Percentiles rank a stretch among this genome's conserved stretches.
phyloP scores from a whole-genome alignment of 2,797 vertebrate species.

The Sebastolobus altivelis region DNA sequence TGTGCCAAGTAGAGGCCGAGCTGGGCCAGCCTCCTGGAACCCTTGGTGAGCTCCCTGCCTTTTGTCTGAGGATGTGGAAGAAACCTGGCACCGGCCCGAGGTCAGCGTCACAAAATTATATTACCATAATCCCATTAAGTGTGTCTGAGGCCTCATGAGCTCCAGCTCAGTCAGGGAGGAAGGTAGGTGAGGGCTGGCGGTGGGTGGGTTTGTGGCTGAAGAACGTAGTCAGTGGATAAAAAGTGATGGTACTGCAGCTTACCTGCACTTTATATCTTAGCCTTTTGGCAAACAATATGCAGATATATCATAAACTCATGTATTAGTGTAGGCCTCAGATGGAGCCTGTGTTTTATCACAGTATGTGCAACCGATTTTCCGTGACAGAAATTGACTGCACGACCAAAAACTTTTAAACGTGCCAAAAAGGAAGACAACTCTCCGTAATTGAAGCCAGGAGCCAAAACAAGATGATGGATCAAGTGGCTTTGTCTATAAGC shows the following conservation, averaged over 20 bases:
- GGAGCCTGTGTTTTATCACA: slow-evolving; percentile 11
- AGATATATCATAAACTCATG: neutral
- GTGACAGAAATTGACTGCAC: neutral
- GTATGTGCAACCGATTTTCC: slow-evolving; percentile 8
- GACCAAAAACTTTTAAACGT: slow-evolving; percentile 1
- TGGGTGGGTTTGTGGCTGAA: slow-evolving; percentile 46
- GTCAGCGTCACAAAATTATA: slow-evolving; percentile 87
- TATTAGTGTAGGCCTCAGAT: neutral
- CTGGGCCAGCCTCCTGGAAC: slow-evolving; percentile 69
- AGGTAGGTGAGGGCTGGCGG: slow-evolving; percentile 63
- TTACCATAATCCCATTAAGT: slow-evolving; percentile 90
- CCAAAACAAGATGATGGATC: slow-evolving; percentile 57
- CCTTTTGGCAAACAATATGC: neutral
- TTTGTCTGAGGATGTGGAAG: slow-evolving; percentile 84
- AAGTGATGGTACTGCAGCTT: slow-evolving; percentile 12
- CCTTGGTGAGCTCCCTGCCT: slow-evolving; percentile 74
- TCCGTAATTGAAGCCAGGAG: slow-evolving; percentile 59
- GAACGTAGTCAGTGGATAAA: slow-evolving; percentile 28
- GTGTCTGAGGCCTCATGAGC: slow-evolving; percentile 85
- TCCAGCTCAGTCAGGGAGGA: slow-evolving; percentile 72
- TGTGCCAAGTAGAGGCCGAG: slow-evolving; percentile 74
- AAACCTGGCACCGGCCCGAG: slow-evolving; percentile 83
- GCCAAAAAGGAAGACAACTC: slow-evolving; percentile 27
- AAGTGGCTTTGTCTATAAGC: slow-evolving; percentile 55
- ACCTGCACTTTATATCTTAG: slow-evolving; percentile 19